phyloP scores from a whole-genome alignment of 2,113 vertebrate species.

The Nycticryphes semicollaris region DNA sequence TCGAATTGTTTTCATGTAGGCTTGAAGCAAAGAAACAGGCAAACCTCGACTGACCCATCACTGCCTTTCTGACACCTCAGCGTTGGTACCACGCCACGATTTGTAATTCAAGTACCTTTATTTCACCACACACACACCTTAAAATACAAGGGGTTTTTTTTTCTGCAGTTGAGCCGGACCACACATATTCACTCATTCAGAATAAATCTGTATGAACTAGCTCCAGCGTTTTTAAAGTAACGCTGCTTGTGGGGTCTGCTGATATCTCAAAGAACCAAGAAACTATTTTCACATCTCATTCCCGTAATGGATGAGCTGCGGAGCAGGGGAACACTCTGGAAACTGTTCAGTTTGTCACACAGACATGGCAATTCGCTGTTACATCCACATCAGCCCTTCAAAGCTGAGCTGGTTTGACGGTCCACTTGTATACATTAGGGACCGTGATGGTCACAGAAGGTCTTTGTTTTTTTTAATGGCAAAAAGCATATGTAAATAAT shows the following conservation, averaged over 20 bases:
- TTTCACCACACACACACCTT: background rate
- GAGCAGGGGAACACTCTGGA: conserved; percentile 14
- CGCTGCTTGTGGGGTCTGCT: conserved; percentile 59
- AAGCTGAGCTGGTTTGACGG: background rate
- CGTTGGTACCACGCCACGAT: background rate
- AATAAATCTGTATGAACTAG: background rate
- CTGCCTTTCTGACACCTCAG: background rate
- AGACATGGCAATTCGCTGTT: background rate
- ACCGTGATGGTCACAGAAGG: background rate
- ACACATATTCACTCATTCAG: conserved; percentile 21
- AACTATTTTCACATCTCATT: conserved; percentile 39
- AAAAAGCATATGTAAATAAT: background rate
- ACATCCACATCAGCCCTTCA: background rate
- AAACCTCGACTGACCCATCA: background rate
- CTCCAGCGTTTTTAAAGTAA: conserved; percentile 20
- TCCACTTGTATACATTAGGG: background rate
- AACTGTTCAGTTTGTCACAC: background rate
- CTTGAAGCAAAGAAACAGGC: background rate
- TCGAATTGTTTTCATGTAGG: background rate
- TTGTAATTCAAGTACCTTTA: background rate
- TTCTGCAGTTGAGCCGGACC: conserved; percentile 28
- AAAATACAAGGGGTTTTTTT: background rate
- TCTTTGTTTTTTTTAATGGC: background rate
- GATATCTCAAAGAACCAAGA: conserved; percentile 31
- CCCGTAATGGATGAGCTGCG: background rate